A percentile compares a stretch with the other conserved stretches of the same genome.
These are phyloP conservation scores for Oryzias sinensis DNA, from an alignment of 2,797 vertebrate species.

Conservation along the genomic window DNA sequence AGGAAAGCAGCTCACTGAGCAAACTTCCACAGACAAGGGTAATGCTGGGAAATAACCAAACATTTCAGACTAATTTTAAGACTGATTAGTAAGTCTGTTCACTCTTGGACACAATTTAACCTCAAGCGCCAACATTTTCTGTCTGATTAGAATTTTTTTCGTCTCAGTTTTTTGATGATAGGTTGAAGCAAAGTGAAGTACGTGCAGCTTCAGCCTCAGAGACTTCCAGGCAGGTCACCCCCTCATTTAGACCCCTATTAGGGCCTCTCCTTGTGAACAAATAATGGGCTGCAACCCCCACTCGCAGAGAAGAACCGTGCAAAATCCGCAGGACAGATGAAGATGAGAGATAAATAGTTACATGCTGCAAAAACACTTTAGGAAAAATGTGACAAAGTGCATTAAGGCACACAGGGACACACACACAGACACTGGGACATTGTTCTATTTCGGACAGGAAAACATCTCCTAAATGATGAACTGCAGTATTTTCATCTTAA, in stretches of 20 bases:
- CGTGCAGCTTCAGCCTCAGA: slow-evolving; percentile 3
- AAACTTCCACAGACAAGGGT: background rate
- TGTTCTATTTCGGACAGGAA: slow-evolving; percentile 13
- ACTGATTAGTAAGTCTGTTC: background rate
- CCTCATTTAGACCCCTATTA: slow-evolving; percentile 48
- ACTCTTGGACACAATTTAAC: background rate
- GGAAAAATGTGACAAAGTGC: slow-evolving; percentile 4
- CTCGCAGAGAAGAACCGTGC: slow-evolving; percentile 13
- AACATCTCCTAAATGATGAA: slow-evolving; percentile 26
- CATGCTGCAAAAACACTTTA: slow-evolving; percentile 12
- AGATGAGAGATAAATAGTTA: slow-evolving; percentile 23
- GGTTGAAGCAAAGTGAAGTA: slow-evolving; percentile 11
- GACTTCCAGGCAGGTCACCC: slow-evolving; percentile 42
- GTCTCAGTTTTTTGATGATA: background rate
- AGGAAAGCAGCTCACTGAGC: slow-evolving; percentile 56
- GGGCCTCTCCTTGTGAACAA: slow-evolving; percentile 44
- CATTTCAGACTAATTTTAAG: background rate
- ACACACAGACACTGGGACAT: slow-evolving; percentile 4
- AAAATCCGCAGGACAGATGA: slow-evolving; percentile 19
- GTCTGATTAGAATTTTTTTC: background rate
- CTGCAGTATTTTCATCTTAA: slow-evolving; percentile 14
- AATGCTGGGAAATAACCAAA: background rate
- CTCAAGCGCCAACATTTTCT: background rate
- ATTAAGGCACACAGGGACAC: slow-evolving; percentile 13
- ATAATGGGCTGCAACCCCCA: slow-evolving; percentile 31